phyloP scores from a whole-genome alignment of 2,797 vertebrate species.

The Percopsis omiscomaycus region DNA sequence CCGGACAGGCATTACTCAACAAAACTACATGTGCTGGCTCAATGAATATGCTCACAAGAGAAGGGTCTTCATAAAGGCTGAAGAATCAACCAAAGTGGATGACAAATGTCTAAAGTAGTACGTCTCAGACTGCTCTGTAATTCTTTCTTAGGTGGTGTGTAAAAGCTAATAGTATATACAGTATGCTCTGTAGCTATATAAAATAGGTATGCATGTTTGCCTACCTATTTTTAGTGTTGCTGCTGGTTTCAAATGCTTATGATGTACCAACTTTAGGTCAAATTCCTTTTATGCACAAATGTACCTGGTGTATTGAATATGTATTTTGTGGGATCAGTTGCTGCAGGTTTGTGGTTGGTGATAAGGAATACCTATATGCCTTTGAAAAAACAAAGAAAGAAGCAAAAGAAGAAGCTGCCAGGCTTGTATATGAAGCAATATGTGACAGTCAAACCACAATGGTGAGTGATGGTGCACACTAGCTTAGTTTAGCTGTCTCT shows the following conservation, averaged over 20 bases:
- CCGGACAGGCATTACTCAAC: not conserved
- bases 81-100: slow-evolving; percentile 31
- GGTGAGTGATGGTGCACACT: slow-evolving; percentile 27
- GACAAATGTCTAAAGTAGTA: slow-evolving; percentile 40
- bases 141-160: not conserved
- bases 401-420: slow-evolving; percentile 72
- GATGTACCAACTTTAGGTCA: no score
- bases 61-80: not conserved
- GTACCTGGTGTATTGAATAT: no score
- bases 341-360: slow-evolving; percentile 60
- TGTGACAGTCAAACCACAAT: slow-evolving; percentile 25
- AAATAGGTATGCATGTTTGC: no score
- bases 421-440: slow-evolving; percentile 53
- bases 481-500: not conserved
- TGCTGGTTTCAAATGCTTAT: no score
- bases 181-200: no score
- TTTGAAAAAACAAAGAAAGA: slow-evolving; percentile 61
- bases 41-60: slow-evolving; percentile 68
- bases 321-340: slow-evolving; percentile 25
- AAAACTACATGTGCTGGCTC: slow-evolving; percentile 69
- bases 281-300: no score
- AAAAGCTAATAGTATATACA: not conserved
- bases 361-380: slow-evolving; percentile 54
- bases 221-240: no score
- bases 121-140: slow-evolving; percentile 14